Evolutionary conservation across 2,113 vertebrate species (phyloP).

Genomic region (Sinocyclocheilus anshuiensis): DNA sequence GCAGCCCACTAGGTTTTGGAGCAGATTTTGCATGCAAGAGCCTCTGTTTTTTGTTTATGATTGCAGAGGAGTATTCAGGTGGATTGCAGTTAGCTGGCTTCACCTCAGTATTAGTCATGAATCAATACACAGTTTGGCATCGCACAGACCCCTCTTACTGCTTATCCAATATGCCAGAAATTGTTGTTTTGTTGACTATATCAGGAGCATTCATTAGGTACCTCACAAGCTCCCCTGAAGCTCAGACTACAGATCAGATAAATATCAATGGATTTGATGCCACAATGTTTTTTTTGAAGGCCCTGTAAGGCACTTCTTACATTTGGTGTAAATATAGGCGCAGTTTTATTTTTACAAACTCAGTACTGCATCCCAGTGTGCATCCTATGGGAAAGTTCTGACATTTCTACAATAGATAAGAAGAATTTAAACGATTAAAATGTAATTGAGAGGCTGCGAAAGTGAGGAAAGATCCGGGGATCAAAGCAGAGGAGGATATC

Average conservation of each 20-base stretch:
- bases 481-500: constrained; percentile 36
- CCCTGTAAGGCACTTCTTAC: not conserved
- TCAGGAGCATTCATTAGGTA: not conserved
- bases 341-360: no score
- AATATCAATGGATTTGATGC: constrained; percentile 3
- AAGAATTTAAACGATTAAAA: not conserved
- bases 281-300: not conserved
- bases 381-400: not conserved
- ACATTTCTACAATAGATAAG: not conserved
- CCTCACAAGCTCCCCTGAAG: not conserved
- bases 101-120: not conserved
- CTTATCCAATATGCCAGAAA: not conserved
- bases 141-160: not conserved
- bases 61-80: not conserved
- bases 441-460: constrained; percentile 1
- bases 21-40: not conserved
- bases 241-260: not conserved
- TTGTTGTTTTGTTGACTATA: not conserved
- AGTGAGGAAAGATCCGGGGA: not conserved
- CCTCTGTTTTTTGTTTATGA: not conserved
- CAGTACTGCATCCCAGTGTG: not conserved
- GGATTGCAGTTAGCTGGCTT: not conserved
- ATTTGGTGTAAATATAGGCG: not conserved
- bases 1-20: not conserved
- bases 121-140: constrained; percentile 14